These are phyloP conservation scores for Parazoanthus darwini DNA, from an alignment of 92 coral and sea anemone genomes.

Conservation along the genomic window DNA sequence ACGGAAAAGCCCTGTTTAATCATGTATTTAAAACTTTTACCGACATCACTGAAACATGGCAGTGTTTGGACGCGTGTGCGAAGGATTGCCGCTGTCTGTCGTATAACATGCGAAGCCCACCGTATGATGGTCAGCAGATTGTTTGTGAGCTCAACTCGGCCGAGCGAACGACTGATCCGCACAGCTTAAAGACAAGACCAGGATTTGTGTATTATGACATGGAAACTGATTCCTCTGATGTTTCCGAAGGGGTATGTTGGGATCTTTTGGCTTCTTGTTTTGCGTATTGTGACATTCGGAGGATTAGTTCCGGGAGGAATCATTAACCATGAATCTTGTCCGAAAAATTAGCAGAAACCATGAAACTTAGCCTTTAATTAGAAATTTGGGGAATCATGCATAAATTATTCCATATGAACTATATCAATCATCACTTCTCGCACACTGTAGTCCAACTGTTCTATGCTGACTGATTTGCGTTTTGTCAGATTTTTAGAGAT, in stretches of 20 bases:
- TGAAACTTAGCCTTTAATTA: too few species aligned
- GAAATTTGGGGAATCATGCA: too few species aligned
- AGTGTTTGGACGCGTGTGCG: slow-evolving; percentile 1
- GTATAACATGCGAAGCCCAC: not conserved
- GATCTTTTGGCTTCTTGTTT: too few species aligned
- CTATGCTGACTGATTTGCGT: too few species aligned
- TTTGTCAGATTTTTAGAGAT: too few species aligned
- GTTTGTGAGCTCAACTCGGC: slow-evolving; percentile 24
- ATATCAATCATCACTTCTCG: too few species aligned
- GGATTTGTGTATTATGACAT: slow-evolving; percentile 23
- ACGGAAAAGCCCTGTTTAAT: slow-evolving; percentile 8
- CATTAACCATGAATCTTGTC: too few species aligned
- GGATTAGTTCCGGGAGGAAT: too few species aligned
- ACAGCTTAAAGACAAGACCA: not conserved
- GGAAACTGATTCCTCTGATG: not conserved
- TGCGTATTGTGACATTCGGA: too few species aligned
- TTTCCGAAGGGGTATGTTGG: not conserved
- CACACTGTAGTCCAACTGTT: too few species aligned
- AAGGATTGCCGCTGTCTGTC: not conserved
- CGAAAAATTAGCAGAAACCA: too few species aligned
- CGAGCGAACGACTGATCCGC: slow-evolving; percentile 19
- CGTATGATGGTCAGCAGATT: not conserved
- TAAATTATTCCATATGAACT: too few species aligned
- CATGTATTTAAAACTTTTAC: slow-evolving; percentile 9
- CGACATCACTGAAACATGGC: slow-evolving; percentile 7